These are phyloP conservation scores for Brachionus manjavacas DNA, from an alignment of 1,140 invertebrate genomes.

Conservation along the genomic window DNA sequence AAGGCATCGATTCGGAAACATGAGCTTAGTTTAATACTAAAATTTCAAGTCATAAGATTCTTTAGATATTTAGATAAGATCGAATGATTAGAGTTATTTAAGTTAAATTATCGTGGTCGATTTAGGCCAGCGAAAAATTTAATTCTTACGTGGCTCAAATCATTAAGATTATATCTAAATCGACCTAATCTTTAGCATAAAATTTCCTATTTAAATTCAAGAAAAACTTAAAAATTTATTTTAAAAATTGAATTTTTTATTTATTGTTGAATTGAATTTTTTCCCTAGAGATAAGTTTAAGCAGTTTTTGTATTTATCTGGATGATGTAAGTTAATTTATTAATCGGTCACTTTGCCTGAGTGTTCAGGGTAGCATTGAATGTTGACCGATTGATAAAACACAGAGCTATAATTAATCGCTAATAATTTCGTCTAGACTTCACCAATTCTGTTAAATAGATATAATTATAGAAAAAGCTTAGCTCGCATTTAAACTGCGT, in stretches of 20 bases:
- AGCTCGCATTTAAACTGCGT: not conserved
- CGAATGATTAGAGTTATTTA: not conserved
- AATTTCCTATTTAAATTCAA: not conserved
- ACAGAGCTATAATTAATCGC: not conserved
- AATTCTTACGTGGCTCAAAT: not conserved
- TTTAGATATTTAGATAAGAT: not conserved
- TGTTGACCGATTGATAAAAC: not conserved
- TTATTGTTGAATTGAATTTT: not conserved
- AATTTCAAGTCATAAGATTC: not conserved
- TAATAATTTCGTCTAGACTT: not conserved
- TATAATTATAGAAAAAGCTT: not conserved
- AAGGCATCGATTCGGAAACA: not conserved
- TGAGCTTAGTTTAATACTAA: not conserved
- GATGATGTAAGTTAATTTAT: not conserved
- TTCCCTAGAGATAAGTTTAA: not conserved
- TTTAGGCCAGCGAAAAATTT: not conserved
- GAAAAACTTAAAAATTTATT: not conserved
- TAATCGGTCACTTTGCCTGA: not conserved
- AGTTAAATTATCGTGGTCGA: not conserved
- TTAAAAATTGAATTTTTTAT: not conserved
- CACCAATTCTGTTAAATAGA: not conserved
- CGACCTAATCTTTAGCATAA: not conserved
- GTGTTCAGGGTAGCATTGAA: not conserved
- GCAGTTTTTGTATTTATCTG: not conserved
- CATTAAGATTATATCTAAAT: not conserved